These are phyloP conservation scores for Lysiphlebus fabarum DNA, from an alignment of 1,140 invertebrate genomes.

Conservation along the genomic window DNA sequence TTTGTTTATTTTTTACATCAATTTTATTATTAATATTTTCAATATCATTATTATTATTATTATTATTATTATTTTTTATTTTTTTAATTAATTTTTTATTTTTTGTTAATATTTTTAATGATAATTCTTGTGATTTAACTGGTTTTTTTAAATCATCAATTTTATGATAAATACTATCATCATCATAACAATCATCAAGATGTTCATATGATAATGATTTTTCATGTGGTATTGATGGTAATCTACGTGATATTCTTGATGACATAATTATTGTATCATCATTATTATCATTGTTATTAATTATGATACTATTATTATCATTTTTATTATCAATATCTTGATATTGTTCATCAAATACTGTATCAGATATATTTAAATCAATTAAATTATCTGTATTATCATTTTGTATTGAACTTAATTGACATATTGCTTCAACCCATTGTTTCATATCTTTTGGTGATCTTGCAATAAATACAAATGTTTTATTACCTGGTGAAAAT, in stretches of 20 bases:
- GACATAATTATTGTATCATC: conserved; percentile 28
- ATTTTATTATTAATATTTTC: background rate
- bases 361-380: no score
- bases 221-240: conserved; percentile 40
- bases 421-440: conserved; percentile 39
- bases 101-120: conserved; percentile 9
- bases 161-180: conserved; percentile 48
- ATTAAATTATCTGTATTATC: no score
- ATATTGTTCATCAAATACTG: conserved; percentile 20
- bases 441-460: conserved; percentile 43
- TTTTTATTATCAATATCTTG: conserved; percentile 19
- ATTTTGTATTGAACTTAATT: conserved; percentile 1
- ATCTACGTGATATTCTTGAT: conserved; percentile 34
- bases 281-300: conserved; percentile 2
- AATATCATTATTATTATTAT: conserved; percentile 33
- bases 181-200: conserved; percentile 31
- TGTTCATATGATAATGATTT: conserved; percentile 3
- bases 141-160: conserved; percentile 43
- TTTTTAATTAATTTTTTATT: background rate
- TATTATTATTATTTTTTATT: conserved; percentile 16
- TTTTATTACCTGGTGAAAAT: conserved; percentile 42
- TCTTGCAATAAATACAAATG: conserved; percentile 40
- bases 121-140: conserved; percentile 8
- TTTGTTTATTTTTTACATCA: conserved; percentile 8
- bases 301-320: background rate